Percentiles rank a stretch among this genome's conserved stretches.
Evolutionary conservation across 1,140 invertebrate genomes (phyloP).

Genomic region (Trichonephila clavipes): DNA sequence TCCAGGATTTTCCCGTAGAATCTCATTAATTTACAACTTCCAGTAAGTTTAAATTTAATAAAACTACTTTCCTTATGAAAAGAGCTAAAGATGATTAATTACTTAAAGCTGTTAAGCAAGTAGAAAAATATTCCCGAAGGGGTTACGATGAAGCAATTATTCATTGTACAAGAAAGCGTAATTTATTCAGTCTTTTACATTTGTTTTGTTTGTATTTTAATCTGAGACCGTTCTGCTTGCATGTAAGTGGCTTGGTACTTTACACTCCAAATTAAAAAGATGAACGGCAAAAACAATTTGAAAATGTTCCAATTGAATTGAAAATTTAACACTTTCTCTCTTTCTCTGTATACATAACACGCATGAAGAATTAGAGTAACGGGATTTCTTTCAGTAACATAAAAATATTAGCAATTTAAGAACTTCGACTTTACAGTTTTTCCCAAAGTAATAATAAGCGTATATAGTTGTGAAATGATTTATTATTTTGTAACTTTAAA

Average conservation of each 20-base stretch:
- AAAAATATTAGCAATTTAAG: neutral
- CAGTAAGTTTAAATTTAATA: constrained; percentile 44
- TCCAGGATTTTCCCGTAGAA: constrained; percentile 12
- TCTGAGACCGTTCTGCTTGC: neutral
- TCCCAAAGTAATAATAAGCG: too few relatives aligned
- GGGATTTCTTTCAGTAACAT: neutral
- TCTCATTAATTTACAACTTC: constrained; percentile 22
- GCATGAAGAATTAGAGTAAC: neutral
- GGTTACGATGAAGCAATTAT: constrained; percentile 4
- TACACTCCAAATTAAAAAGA: neutral
- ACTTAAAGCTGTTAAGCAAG: constrained; percentile 21
- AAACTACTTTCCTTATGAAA: constrained; percentile 15
- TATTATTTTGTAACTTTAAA: too few relatives aligned
- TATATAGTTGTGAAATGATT: too few relatives aligned
- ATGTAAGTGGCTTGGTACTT: neutral
- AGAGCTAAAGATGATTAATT: constrained; percentile 53
- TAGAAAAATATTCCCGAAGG: constrained; percentile 27
- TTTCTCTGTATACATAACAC: neutral
- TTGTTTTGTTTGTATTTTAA: neutral
- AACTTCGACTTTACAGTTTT: too few relatives aligned
- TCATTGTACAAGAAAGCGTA: constrained; percentile 24
- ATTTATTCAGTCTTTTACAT: neutral
- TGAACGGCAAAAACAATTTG: neutral
- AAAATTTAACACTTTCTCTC: neutral
- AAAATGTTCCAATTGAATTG: neutral